A percentile compares a stretch with the other conserved stretches of the same genome.
phyloP scores from a whole-genome alignment of 2,797 vertebrate species.

The Lepilemur septentrionalis region DNA sequence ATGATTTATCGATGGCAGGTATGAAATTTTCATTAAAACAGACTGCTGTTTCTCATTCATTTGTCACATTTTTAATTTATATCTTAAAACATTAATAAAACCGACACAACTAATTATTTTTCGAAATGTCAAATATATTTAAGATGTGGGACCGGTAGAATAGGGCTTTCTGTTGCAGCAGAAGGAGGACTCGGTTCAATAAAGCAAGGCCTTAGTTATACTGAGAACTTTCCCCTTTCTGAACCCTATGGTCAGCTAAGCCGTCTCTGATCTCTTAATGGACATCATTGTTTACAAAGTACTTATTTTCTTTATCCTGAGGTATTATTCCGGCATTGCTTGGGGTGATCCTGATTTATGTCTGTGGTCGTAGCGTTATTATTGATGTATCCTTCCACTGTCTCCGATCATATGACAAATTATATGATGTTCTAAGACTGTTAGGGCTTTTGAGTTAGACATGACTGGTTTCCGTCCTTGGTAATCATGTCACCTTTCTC shows the following conservation, averaged over 20 bases:
- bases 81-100: slow-evolving; percentile 88
- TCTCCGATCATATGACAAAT: not conserved
- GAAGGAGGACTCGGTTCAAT: slow-evolving; percentile 71
- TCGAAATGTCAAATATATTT: slow-evolving; percentile 80
- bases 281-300: not conserved
- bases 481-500: not conserved
- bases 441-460: not conserved
- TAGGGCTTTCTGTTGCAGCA: slow-evolving; percentile 63
- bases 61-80: slow-evolving; percentile 87
- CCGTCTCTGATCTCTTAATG: not conserved
- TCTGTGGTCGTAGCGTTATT: not conserved
- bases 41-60: slow-evolving; percentile 83
- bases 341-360: not conserved
- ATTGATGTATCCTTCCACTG: not conserved
- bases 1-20: slow-evolving; percentile 83
- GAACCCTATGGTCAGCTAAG: accelerated
- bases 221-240: not conserved
- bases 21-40: slow-evolving; percentile 88
- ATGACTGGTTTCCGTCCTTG: not conserved
- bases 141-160: slow-evolving; percentile 70
- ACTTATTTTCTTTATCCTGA: not conserved
- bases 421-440: too few relatives aligned
- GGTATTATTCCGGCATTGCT: accelerated
- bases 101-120: slow-evolving; percentile 84
- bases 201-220: not conserved